These are phyloP conservation scores for Teinopalpus imperialis DNA, from an alignment of 2,888 invertebrate species.

Conservation along the genomic window DNA sequence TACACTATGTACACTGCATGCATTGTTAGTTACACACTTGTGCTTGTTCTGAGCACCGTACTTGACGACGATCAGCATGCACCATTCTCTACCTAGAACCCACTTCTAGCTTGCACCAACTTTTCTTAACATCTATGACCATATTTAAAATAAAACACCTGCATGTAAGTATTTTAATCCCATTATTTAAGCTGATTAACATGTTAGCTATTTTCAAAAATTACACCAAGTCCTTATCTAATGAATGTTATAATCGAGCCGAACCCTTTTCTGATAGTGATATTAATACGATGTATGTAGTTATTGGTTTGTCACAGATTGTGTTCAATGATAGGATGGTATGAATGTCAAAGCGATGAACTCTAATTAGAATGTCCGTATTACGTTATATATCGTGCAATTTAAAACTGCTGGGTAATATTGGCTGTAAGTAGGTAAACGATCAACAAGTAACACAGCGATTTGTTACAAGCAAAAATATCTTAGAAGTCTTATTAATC, in stretches of 20 bases:
- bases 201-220: slow-evolving; percentile 66
- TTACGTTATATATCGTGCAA: slow-evolving; percentile 79
- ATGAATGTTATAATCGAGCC: slow-evolving; percentile 62
- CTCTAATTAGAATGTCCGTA: slow-evolving; percentile 79
- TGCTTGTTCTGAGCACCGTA: slow-evolving; percentile 73
- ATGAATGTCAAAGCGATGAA: slow-evolving; percentile 82
- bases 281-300: slow-evolving; percentile 70
- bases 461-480: slow-evolving; percentile 72
- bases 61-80: slow-evolving; percentile 72
- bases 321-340: slow-evolving; percentile 73
- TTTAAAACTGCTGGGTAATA: slow-evolving; percentile 61
- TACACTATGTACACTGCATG: slow-evolving; percentile 81
- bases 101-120: slow-evolving; percentile 78
- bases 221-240: slow-evolving; percentile 70
- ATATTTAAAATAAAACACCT: slow-evolving; percentile 51
- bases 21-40: slow-evolving; percentile 81
- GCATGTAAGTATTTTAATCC: slow-evolving; percentile 43
- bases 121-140: slow-evolving; percentile 60
- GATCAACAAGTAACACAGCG: slow-evolving; percentile 61
- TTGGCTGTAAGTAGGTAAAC: slow-evolving; percentile 45
- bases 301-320: slow-evolving; percentile 74
- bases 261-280: slow-evolving; percentile 76
- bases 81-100: slow-evolving; percentile 81
- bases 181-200: slow-evolving; percentile 64
- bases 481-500: slow-evolving; percentile 70